Percentiles rank a stretch among this genome's conserved stretches.
Conservation (phyloP, 2,797 vertebrate species). For the Falco peregrinus region DNA sequence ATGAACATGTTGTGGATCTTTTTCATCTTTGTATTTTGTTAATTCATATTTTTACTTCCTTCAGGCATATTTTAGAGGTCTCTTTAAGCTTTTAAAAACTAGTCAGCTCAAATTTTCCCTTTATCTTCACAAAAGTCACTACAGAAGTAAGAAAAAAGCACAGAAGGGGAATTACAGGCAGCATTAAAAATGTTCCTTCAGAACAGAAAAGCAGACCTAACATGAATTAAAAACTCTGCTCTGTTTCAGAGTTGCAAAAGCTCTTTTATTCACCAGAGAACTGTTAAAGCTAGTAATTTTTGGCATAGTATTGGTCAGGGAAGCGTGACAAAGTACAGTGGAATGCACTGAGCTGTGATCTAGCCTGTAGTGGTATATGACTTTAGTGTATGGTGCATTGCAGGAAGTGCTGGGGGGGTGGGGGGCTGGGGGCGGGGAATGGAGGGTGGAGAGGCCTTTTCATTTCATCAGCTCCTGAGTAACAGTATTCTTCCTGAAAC, state of each 20-base stretch:
- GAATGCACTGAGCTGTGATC: conserved; percentile 57
- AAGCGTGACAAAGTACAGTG: conserved; percentile 57
- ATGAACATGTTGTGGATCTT: background rate
- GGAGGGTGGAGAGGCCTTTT: background rate
- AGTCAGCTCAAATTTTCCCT: conserved; percentile 3
- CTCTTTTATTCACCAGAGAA: conserved; percentile 60
- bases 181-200: conserved; percentile 16
- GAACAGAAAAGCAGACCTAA: conserved; percentile 53
- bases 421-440: background rate
- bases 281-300: conserved; percentile 61
- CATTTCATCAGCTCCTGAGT: conserved; percentile 5
- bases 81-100: conserved; percentile 6
- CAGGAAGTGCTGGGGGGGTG: conserved; percentile 3
- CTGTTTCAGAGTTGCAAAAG: conserved; percentile 63
- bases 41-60: conserved; percentile 12
- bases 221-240: conserved; percentile 52
- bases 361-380: conserved; percentile 21
- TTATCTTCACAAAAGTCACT: conserved; percentile 30
- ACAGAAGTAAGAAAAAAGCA: background rate
- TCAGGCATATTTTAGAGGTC: background rate
- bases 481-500: background rate
- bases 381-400: background rate
- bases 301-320: conserved; percentile 46
- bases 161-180: background rate
- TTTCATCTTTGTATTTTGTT: background rate